Conservation (phyloP, 2,888 invertebrate genomes). For the Calliphora vomitoria region DNA sequence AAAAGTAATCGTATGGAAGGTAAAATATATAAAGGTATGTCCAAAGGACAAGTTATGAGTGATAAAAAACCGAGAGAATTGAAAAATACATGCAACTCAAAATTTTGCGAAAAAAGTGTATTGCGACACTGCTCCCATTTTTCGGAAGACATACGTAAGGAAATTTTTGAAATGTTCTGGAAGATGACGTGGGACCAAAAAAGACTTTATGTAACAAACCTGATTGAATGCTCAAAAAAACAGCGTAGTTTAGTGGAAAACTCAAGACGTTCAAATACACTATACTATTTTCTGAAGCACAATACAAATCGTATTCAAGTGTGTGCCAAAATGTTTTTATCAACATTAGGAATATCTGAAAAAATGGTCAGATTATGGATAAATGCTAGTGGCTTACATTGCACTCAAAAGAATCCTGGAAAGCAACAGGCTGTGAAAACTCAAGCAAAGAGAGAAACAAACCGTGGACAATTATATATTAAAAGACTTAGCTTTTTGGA, state of each 20-base stretch:
- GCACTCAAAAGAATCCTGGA: constrained; percentile 13
- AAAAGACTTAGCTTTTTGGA: no score
- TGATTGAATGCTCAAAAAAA: constrained; percentile 23
- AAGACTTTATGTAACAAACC: constrained; percentile 24
- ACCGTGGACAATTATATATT: no score
- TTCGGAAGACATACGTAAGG: no score
- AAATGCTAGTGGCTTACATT: neutral
- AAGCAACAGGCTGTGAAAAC: no score
- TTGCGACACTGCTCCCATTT: no score
- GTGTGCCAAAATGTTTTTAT: constrained; percentile 29
- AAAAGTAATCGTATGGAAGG: no score
- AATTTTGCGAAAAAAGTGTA: no score
- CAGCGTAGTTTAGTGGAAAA: constrained; percentile 32
- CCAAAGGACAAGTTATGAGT: no score
- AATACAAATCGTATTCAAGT: constrained; percentile 44
- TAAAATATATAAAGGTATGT: no score
- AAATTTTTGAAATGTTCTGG: constrained; percentile 18
- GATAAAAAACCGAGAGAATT: no score
- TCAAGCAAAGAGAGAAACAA: no score
- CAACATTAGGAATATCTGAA: constrained; percentile 23
- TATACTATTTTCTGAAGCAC: constrained; percentile 31
- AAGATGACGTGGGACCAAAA: constrained; percentile 15
- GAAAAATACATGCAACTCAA: no score
- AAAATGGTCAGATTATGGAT: constrained; percentile 34
- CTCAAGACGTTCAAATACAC: neutral